Conservation (phyloP, 2,113 vertebrate species). For the Hyla sarda region DNA sequence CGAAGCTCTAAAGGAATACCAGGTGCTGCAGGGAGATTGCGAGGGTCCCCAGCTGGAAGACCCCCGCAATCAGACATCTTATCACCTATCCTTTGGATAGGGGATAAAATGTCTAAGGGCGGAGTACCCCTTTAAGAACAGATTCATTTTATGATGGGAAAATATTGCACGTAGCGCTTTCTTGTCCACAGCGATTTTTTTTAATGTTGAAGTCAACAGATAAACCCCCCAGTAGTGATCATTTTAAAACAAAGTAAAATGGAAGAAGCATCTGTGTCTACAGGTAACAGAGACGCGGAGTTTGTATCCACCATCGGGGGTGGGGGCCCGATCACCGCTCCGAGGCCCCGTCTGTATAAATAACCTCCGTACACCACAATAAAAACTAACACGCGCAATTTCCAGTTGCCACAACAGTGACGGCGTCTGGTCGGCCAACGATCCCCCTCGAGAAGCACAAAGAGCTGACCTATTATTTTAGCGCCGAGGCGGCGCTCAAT, state of each 20-base stretch:
- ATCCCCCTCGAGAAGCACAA: slow-evolving; percentile 40
- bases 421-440: slow-evolving; percentile 15
- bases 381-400: slow-evolving; percentile 29
- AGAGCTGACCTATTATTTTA: slow-evolving; percentile 50
- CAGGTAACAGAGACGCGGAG: neutral
- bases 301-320: neutral
- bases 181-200: no score
- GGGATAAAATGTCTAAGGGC: no score
- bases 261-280: neutral
- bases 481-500: slow-evolving; percentile 39
- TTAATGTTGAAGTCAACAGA: no score
- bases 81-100: no score
- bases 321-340: neutral
- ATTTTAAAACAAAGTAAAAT: neutral
- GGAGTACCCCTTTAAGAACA: no score
- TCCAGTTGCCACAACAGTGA: neutral
- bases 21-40: no score
- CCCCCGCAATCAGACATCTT: no score
- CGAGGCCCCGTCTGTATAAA: slow-evolving; percentile 12
- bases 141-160: no score
- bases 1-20: no score
- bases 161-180: no score
- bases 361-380: slow-evolving; percentile 23
- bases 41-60: no score
- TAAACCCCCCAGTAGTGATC: no score